phyloP scores from a whole-genome alignment of 1,140 invertebrate genomes.

The Nomia melanderi region DNA sequence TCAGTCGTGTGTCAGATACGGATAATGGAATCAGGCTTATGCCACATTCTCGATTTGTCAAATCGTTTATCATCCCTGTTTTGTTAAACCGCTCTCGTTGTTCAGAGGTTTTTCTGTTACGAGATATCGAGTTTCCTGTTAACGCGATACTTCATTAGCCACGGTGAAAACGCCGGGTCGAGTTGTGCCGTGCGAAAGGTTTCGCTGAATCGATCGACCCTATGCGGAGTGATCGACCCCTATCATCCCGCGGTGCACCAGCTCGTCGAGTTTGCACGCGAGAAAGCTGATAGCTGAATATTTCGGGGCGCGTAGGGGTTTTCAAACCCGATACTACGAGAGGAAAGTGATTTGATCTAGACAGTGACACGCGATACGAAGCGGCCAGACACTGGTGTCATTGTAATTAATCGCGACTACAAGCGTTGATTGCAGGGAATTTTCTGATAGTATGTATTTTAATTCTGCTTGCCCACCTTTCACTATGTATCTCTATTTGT shows the following conservation, averaged over 20 bases:
- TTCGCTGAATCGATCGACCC: slow-evolving; percentile 43
- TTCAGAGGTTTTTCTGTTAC: slow-evolving; percentile 19
- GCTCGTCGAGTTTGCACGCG: background rate
- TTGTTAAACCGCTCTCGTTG: slow-evolving; percentile 20
- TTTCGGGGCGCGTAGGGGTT: background rate
- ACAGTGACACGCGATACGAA: too few species aligned
- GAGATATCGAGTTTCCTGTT: slow-evolving; percentile 68
- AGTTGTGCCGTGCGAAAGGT: slow-evolving; percentile 48
- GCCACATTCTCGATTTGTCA: background rate
- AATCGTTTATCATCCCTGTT: slow-evolving; percentile 5
- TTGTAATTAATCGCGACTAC: too few species aligned
- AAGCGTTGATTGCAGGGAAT: too few species aligned
- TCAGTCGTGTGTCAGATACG: too few species aligned
- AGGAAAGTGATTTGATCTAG: too few species aligned
- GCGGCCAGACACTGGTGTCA: too few species aligned
- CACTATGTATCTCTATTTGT: too few species aligned
- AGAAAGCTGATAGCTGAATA: slow-evolving; percentile 16
- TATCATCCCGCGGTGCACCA: slow-evolving; percentile 14
- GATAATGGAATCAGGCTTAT: background rate
- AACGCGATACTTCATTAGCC: slow-evolving; percentile 76
- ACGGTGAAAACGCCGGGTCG: slow-evolving; percentile 56
- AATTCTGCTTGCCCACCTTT: too few species aligned
- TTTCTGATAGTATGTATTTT: too few species aligned
- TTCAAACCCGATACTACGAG: background rate
- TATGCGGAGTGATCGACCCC: slow-evolving; percentile 18